Evolutionary conservation across 2,113 vertebrate genomes (phyloP).

Genomic region (Taxidea taxus): DNA sequence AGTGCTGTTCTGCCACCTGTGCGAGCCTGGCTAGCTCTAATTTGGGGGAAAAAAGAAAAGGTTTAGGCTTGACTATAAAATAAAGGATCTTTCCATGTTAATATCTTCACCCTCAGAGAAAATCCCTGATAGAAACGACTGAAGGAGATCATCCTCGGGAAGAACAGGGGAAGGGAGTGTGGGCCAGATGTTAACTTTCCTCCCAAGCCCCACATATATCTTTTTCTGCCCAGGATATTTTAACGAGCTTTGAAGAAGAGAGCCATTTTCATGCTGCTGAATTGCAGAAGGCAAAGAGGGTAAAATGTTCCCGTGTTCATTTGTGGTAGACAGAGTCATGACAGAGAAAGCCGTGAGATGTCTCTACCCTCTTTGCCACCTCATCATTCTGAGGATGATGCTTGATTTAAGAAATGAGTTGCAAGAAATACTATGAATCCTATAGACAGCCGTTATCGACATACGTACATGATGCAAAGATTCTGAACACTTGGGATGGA

Average conservation of each 20-base stretch:
- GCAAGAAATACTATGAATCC: neutral
- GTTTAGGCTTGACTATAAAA: neutral
- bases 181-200: constrained; percentile 43
- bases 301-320: neutral
- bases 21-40: neutral
- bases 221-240: constrained; percentile 34
- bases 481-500: neutral
- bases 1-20: neutral
- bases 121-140: constrained; percentile 18
- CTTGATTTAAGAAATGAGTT: neutral
- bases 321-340: neutral
- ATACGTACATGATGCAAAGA: neutral
- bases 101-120: constrained; percentile 13
- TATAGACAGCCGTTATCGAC: neutral
- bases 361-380: neutral
- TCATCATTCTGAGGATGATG: neutral
- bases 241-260: constrained; percentile 49
- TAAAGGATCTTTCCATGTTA: constrained; percentile 35
- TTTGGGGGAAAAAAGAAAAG: neutral
- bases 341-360: neutral
- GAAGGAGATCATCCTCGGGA: constrained; percentile 42
- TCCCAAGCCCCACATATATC: constrained; percentile 7
- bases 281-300: neutral
- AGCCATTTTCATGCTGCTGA: neutral
- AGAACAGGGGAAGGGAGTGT: constrained; percentile 1